Base-by-base conservation (phyloP, 2,113 vertebrate species). In the Cyrtonyx montezumae region DNA sequence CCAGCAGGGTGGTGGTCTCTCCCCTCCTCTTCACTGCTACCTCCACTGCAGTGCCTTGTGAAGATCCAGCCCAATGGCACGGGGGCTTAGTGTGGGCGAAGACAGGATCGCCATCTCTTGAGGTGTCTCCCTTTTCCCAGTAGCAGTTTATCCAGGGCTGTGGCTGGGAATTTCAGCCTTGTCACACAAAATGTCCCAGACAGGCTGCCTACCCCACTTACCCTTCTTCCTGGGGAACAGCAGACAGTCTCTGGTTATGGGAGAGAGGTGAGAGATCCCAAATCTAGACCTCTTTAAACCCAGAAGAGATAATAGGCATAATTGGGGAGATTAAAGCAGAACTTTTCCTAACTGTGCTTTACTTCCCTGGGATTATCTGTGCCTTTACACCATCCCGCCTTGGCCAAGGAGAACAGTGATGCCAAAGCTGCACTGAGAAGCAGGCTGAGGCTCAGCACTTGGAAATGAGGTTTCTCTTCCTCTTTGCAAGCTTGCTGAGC, bases 321-420 rank as follows among this genome's bases (percentile, higher is more conserved):
- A 11, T 37, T 4, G 1, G 34, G n/a, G 34, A 36, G 13, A 2
- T 11, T 4, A 30, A 43, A 55, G 10, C 9, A 25, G 4, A 2
- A 34, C 26, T 32, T 5, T 46, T 79, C 26, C 32, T 22, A 30
- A 46, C 28, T 15, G 4, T 2, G 53, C 51, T 48, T 46, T 30
- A 34, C 74, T 58, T 32, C 43, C 11, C 67, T 37, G 63, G 62
- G 13, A 32, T 12, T n/a, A 28, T 8, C 68, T 11, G 45, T 6
- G 22, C 10, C 55, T 36, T 22, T 49, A 45, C 11, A 16, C 21
- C 30, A 53, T 56, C 40, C 69, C 77, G 46, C 59, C 70, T 79
- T 40, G 21, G 36, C 8, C 9, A 17, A 61, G 36, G 25, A 42
- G 53, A 62, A 19, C 22, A 6, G 40, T 2, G 32, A 11, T 61